Evolutionary conservation across 2,888 invertebrate species (phyloP).

Genomic region (Aspidiotus destructor): DNA sequence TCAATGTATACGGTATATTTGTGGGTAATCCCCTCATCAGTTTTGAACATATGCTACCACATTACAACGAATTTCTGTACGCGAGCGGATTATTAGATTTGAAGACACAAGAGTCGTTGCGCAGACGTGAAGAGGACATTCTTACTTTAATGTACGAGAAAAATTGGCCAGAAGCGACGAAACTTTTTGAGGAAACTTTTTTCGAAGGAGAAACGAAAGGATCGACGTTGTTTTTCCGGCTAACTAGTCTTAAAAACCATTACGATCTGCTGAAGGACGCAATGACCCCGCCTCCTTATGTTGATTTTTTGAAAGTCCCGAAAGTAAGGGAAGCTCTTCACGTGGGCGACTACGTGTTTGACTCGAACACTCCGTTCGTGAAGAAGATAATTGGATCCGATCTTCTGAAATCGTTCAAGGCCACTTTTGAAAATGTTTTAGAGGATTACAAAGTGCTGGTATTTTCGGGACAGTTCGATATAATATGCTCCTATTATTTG

Average conservation of each 20-base stretch:
- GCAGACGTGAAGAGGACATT: constrained; percentile 36
- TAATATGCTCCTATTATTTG: constrained; percentile 70
- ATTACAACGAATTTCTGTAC: constrained; percentile 48
- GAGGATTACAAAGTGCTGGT: constrained; percentile 59
- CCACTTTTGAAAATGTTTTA: constrained; percentile 58
- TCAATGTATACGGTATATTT: constrained; percentile 47
- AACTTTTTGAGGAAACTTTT: constrained; percentile 38
- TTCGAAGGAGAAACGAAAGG: constrained; percentile 19
- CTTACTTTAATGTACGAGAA: constrained; percentile 38
- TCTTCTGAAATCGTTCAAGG: constrained; percentile 69
- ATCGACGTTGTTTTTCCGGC: constrained; percentile 7
- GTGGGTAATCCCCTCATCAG: constrained; percentile 49
- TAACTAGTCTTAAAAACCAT: constrained; percentile 35
- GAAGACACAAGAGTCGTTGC: constrained; percentile 36
- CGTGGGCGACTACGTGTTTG: constrained; percentile 34
- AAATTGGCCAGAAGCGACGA: constrained; percentile 40
- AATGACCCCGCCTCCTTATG: neutral
- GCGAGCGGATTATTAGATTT: constrained; percentile 45
- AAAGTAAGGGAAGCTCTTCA: constrained; percentile 35
- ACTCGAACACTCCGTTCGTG: constrained; percentile 44
- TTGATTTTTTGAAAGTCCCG: constrained; percentile 14
- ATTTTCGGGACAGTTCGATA: constrained; percentile 84
- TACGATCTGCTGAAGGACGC: constrained; percentile 34
- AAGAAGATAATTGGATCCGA: constrained; percentile 62
- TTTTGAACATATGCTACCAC: constrained; percentile 45